Conservation (phyloP, 2,113 vertebrate species). For the Chinchilla lanigera region DNA sequence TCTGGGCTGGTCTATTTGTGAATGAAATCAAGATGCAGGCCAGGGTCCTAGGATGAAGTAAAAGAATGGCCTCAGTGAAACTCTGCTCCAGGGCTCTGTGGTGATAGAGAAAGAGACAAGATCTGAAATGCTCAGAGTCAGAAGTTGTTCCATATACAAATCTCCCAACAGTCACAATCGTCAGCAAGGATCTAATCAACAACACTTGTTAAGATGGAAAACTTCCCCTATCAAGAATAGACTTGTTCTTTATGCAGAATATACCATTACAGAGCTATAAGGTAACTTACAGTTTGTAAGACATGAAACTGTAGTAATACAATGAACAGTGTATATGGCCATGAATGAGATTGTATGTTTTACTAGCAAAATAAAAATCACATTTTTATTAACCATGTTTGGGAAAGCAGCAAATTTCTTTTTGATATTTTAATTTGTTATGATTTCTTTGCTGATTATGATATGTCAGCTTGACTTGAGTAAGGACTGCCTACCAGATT, state of each 20-base stretch:
- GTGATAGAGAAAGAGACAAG: background rate
- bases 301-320: background rate
- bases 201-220: background rate
- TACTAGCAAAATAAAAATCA: background rate
- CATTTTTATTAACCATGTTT: background rate
- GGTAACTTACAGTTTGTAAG: background rate
- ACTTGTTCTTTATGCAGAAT: background rate
- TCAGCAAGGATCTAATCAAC: background rate
- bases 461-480: background rate
- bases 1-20: background rate
- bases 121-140: background rate
- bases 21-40: background rate
- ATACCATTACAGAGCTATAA: background rate
- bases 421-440: conserved; percentile 25
- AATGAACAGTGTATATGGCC: background rate
- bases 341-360: background rate
- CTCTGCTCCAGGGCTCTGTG: background rate
- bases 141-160: background rate
- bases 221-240: background rate
- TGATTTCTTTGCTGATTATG: background rate
- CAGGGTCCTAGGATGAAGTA: background rate
- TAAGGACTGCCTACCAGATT: background rate
- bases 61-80: background rate
- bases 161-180: background rate
- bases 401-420: conserved; percentile 1